phyloP scores from a whole-genome alignment of 2,888 invertebrate genomes.

The Parascotia fuliginaria region DNA sequence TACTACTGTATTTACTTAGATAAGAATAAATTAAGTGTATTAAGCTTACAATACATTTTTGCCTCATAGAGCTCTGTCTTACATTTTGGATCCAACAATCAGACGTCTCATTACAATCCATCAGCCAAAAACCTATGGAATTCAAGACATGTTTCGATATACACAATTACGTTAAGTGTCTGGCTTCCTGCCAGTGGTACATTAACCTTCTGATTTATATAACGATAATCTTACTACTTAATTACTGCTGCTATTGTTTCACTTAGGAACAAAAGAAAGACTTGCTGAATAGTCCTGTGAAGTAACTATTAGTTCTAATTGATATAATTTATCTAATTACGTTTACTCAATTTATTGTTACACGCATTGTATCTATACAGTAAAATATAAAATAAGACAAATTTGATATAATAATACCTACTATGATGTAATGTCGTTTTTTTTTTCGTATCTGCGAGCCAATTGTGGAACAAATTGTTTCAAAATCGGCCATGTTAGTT shows the following conservation, averaged over 20 bases:
- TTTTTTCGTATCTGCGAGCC: too few relatives aligned
- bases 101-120: slow-evolving; percentile 4
- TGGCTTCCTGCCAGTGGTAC: slow-evolving; percentile 43
- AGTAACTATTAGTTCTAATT: neutral
- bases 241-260: slow-evolving; percentile 14
- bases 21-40: too few relatives aligned
- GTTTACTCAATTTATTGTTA: neutral
- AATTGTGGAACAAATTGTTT: too few relatives aligned
- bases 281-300: neutral
- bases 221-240: slow-evolving; percentile 37
- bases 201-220: slow-evolving; percentile 40
- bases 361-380: neutral
- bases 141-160: slow-evolving; percentile 41
- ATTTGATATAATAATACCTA: too few relatives aligned
- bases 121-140: slow-evolving; percentile 27
- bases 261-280: neutral
- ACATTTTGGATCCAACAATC: too few relatives aligned
- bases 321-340: neutral
- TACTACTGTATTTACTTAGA: too few relatives aligned
- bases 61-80: too few relatives aligned
- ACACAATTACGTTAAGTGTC: slow-evolving; percentile 56
- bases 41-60: too few relatives aligned
- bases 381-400: too few relatives aligned
- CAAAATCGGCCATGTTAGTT: too few relatives aligned
- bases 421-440: too few relatives aligned